phyloP scores from a whole-genome alignment of 2,888 invertebrate species.

The Eubasilissa splendida region DNA sequence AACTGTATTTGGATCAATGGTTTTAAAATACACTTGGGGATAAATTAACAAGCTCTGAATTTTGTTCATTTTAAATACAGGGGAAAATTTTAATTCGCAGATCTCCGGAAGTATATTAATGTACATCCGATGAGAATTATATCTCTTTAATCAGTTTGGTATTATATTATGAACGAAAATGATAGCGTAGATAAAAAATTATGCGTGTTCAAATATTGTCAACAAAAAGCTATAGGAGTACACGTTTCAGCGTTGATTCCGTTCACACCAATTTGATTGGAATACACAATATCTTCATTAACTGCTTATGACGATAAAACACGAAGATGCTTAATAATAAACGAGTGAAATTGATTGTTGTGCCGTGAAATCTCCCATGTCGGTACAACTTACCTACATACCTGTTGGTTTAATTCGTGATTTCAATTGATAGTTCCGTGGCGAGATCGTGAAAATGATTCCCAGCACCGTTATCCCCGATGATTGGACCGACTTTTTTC shows the following conservation, averaged over 20 bases:
- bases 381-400: neutral
- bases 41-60: too few species aligned
- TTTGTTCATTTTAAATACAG: too few species aligned
- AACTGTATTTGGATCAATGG: too few species aligned
- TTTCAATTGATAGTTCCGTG: neutral
- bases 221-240: too few species aligned
- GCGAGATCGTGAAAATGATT: slow-evolving; percentile 15
- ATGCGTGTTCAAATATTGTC: too few species aligned
- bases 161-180: neutral
- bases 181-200: neutral
- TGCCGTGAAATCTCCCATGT: neutral
- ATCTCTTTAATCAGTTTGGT: neutral
- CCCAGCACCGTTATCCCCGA: slow-evolving; percentile 7
- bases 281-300: slow-evolving; percentile 15
- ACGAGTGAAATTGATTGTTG: slow-evolving; percentile 24
- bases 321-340: slow-evolving; percentile 3
- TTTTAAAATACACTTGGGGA: too few species aligned
- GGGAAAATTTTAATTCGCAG: too few species aligned
- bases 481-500: neutral
- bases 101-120: too few species aligned
- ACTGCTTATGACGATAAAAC: neutral
- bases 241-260: too few species aligned
- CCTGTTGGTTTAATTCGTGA: slow-evolving; percentile 1
- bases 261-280: too few species aligned
- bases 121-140: too few species aligned